These are phyloP conservation scores for Drosophila aldrichi DNA, from an alignment of 2,888 invertebrate genomes.

Conservation along the genomic window DNA sequence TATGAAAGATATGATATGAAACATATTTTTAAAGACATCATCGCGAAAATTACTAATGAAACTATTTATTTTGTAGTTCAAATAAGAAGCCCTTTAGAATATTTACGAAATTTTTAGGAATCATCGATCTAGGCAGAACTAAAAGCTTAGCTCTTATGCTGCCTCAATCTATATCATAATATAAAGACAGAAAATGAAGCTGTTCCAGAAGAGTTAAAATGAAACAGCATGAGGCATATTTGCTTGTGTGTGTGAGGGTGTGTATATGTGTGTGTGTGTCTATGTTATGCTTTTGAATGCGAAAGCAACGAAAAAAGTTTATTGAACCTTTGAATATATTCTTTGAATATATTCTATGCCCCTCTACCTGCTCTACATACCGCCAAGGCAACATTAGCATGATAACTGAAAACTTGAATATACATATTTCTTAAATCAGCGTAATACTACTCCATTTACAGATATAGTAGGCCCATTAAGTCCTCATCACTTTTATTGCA, in stretches of 20 bases:
- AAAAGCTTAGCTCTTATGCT: not conserved
- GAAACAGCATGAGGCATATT: not conserved
- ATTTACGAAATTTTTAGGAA: not conserved
- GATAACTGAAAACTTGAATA: not conserved
- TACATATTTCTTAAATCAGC: too few relatives aligned
- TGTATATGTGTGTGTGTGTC: not conserved
- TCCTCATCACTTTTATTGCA: not conserved
- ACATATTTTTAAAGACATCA: too few relatives aligned
- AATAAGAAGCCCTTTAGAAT: too few relatives aligned
- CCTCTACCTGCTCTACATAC: not conserved
- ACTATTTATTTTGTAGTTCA: too few relatives aligned
- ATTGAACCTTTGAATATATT: constrained; percentile 2
- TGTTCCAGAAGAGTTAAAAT: not conserved
- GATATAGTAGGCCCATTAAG: too few relatives aligned
- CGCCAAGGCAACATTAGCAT: not conserved
- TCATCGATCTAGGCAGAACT: not conserved
- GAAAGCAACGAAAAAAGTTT: not conserved
- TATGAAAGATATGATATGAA: too few relatives aligned
- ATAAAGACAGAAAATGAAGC: not conserved
- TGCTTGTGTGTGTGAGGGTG: not conserved
- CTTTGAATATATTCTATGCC: not conserved
- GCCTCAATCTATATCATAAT: not conserved
- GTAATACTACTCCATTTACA: too few relatives aligned
- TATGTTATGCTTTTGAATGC: not conserved
- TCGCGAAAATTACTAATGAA: too few relatives aligned